Evolutionary conservation across 2,797 vertebrate species (phyloP).

Genomic region (Acrocephalus scirpaceus): DNA sequence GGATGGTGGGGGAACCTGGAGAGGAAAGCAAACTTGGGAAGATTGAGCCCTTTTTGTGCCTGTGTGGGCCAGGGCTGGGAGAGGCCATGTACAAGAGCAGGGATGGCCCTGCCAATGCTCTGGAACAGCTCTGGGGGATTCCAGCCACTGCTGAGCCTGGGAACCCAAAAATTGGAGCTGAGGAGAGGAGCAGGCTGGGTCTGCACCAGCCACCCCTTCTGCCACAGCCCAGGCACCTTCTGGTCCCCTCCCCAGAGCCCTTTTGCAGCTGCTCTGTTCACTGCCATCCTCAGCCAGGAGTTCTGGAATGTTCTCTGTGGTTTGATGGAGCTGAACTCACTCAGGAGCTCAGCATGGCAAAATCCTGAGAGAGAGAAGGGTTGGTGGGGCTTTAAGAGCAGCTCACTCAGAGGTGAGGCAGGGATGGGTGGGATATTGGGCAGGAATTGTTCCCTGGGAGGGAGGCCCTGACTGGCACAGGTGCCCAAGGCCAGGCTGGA

Average conservation of each 20-base stretch:
- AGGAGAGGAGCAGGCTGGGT: not conserved
- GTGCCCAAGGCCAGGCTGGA: not conserved
- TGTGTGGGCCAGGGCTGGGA: not conserved
- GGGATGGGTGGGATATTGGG: fast-evolving
- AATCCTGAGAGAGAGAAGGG: not conserved
- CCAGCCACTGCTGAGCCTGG: not conserved
- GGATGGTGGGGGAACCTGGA: not conserved
- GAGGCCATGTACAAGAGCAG: not conserved
- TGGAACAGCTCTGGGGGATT: fast-evolving
- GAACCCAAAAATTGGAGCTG: not conserved
- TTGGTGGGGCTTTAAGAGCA: not conserved
- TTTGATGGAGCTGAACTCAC: not conserved
- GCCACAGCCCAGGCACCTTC: not conserved
- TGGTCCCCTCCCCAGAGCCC: not conserved
- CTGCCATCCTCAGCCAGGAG: not conserved
- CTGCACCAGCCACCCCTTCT: not conserved
- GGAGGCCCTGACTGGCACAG: not conserved
- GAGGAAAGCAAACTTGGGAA: not conserved
- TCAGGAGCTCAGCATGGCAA: not conserved
- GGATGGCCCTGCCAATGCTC: not conserved
- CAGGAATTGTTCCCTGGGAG: not conserved
- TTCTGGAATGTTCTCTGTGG: not conserved
- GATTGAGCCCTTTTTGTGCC: not conserved
- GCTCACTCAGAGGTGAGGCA: not conserved
- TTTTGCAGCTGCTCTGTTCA: not conserved